Conservation (phyloP, 1,140 invertebrate species). For the Anastatus disparis region DNA sequence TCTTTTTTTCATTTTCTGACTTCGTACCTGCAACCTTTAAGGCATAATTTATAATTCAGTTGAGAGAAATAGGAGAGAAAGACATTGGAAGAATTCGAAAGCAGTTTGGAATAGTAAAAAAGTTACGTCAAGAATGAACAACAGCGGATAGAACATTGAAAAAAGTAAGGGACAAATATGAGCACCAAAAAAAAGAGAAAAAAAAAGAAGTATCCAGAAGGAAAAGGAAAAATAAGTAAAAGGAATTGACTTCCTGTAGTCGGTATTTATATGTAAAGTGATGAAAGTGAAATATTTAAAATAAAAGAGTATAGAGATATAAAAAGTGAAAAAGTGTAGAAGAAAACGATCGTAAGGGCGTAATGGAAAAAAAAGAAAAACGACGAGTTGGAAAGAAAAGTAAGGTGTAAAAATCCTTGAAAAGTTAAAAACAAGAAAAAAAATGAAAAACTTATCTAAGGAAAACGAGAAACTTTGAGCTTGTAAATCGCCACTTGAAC, state of each 20-base stretch:
- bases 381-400: too few species aligned
- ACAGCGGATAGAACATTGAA: constrained; percentile 32
- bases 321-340: too few species aligned
- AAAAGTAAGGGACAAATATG: background rate
- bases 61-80: constrained; percentile 5
- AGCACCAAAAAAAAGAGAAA: background rate
- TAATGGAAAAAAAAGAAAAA: background rate
- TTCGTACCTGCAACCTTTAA: too few species aligned
- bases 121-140: constrained; percentile 28
- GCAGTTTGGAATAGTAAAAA: constrained; percentile 33
- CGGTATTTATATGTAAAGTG: background rate
- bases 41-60: background rate
- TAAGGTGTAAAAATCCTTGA: too few species aligned
- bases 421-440: too few species aligned
- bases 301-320: background rate
- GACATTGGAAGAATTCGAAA: constrained; percentile 42
- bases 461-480: too few species aligned
- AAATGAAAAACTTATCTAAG: too few species aligned
- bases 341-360: too few species aligned
- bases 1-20: too few species aligned
- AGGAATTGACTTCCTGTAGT: too few species aligned
- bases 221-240: background rate
- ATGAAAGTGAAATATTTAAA: background rate
- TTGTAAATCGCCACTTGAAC: too few species aligned
- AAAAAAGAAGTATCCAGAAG: background rate